Base-by-base conservation (phyloP, 2,113 vertebrate species). In the Ivindomyrus marchei region DNA sequence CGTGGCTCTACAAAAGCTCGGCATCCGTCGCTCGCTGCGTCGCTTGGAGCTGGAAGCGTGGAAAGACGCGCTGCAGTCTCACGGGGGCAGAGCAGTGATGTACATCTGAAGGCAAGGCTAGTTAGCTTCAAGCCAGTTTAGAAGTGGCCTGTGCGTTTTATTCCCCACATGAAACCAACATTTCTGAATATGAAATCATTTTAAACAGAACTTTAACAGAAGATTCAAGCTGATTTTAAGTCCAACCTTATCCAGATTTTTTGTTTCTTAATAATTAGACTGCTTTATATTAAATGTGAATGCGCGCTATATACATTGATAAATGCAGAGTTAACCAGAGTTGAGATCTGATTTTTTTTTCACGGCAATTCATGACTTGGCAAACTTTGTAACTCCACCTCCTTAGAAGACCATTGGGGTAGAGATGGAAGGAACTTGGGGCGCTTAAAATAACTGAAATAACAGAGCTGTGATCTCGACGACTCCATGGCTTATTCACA, bases 1-100 rank as follows among this genome's bases (percentile, higher is more conserved):
- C 92, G 90, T 90, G 91, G 88, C 70, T 45, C 74, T 88, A 90
- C 53, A 92, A 90, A 89, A 49, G 11, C 85, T 4, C 74, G 88
- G 84, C 77, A 45, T 58, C 74, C 46, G 89, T 24, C 31, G 3
- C 27, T 77, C 6, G 27, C 62, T 70, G 85, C 49, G 80, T 89
- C 27, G 88, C 88, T 86, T 52, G 0, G 62, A n/a, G 31, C 62
- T 13, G 31, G 27, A 77, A 83, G 39, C 36, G 1, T 45, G 15
- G 42, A 2, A 17, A 45, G 39, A 83, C 17, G 19, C 3, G n/a
- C 58, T 9, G 74, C 4, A 0, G 74, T 6, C 17, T 36, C 39
- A 2, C 4, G 3, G 36, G 17, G 19, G 74, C 13, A 15, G 74
- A 80, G 17, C 31, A 42, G 52, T 53, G 52, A 4, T 19, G 31